phyloP scores from a whole-genome alignment of 1,140 invertebrate species.

The Drosophila bocqueti region DNA sequence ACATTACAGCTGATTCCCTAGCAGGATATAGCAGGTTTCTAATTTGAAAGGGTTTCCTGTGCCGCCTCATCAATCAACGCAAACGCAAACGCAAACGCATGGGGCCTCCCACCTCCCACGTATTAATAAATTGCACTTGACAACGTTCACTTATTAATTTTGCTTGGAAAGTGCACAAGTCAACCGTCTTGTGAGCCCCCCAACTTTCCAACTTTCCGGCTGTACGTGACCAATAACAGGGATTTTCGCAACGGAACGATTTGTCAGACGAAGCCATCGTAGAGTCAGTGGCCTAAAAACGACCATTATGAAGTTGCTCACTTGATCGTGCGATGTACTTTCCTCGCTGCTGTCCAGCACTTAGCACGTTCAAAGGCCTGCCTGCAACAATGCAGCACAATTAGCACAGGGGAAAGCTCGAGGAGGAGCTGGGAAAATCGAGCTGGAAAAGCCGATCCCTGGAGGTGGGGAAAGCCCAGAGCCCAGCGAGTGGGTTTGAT shows the following conservation, averaged over 20 bases:
- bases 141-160: conserved; percentile 78
- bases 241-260: conserved; percentile 45
- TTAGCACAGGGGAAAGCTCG: conserved; percentile 36
- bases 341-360: conserved; percentile 68
- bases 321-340: conserved; percentile 84
- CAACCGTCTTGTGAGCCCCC: conserved; percentile 49
- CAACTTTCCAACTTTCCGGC: conserved; percentile 14
- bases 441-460: not conserved
- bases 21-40: not conserved
- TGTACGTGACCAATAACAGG: conserved; percentile 81
- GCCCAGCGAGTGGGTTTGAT: conserved; percentile 11
- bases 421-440: conserved; percentile 9
- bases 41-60: not conserved
- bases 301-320: conserved; percentile 82
- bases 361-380: conserved; percentile 60
- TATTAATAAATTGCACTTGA: conserved; percentile 80
- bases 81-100: not conserved
- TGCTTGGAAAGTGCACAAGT: conserved; percentile 77
- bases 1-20: not conserved
- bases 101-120: conserved; percentile 4
- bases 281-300: conserved; percentile 79
- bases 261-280: conserved; percentile 64
- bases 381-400: conserved; percentile 45
- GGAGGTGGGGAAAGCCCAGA: too few relatives aligned
- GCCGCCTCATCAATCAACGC: conserved; percentile 1